Conservation (phyloP, 1,140 invertebrate species). For the Tribolium madens region DNA sequence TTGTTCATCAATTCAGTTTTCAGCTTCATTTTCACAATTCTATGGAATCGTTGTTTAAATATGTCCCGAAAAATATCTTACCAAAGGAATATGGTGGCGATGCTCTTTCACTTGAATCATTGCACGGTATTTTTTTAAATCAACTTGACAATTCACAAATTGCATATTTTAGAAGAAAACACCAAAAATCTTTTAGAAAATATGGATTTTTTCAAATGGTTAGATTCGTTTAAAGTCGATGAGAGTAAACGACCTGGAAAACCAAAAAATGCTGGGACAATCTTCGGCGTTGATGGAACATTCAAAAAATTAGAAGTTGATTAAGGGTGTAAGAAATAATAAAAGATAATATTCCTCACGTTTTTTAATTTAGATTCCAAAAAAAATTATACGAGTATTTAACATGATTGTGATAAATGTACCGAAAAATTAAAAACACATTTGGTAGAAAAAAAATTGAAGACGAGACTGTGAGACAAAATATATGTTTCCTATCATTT, state of each 20-base stretch:
- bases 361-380: too few species aligned
- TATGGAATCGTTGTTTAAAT: constrained; percentile 57
- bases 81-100: constrained; percentile 71
- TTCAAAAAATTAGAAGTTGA: constrained; percentile 81
- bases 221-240: constrained; percentile 69
- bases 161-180: constrained; percentile 66
- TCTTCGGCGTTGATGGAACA: constrained; percentile 77
- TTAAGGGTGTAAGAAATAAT: constrained; percentile 64
- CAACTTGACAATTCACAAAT: not conserved
- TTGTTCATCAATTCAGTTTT: constrained; percentile 46
- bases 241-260: constrained; percentile 73
- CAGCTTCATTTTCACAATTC: constrained; percentile 67
- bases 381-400: too few species aligned
- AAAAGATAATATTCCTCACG: too few species aligned
- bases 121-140: constrained; percentile 58
- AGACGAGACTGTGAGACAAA: too few species aligned
- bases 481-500: too few species aligned
- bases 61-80: constrained; percentile 56
- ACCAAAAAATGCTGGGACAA: constrained; percentile 71
- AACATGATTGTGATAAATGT: too few species aligned
- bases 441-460: too few species aligned
- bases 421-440: too few species aligned
- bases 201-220: constrained; percentile 69
- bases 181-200: constrained; percentile 63
- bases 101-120: constrained; percentile 63